phyloP scores from a whole-genome alignment of 2,888 invertebrate species.

The Belgica antarctica region DNA sequence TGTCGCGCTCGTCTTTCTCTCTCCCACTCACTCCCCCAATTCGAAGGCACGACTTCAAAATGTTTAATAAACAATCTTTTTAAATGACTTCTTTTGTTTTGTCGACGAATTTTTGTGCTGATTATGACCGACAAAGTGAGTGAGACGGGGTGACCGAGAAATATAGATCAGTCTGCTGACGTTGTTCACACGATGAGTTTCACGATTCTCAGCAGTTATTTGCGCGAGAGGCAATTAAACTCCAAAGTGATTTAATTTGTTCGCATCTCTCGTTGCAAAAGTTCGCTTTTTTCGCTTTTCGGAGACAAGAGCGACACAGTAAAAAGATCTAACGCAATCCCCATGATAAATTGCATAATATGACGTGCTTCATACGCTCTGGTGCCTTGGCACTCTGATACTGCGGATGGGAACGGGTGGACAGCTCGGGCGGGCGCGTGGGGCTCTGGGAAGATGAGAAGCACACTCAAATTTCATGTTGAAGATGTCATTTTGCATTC shows the following conservation, averaged over 20 bases:
- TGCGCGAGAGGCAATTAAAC: neutral
- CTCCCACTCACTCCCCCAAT: constrained; percentile 24
- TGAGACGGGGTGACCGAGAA: neutral
- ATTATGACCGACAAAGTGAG: constrained; percentile 1
- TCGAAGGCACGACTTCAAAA: constrained; percentile 37
- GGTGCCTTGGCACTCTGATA: neutral
- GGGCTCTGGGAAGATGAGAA: neutral
- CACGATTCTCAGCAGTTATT: constrained; percentile 1
- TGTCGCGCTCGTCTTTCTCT: neutral
- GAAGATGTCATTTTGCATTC: constrained; percentile 18
- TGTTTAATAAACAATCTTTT: constrained; percentile 27
- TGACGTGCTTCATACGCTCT: constrained; percentile 29
- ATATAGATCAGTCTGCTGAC: constrained; percentile 8
- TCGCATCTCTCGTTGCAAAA: neutral
- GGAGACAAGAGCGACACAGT: no score
- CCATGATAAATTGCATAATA: constrained; percentile 43
- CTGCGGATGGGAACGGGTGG: neutral
- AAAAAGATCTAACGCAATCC: constrained; percentile 43
- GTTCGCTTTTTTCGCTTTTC: constrained; percentile 3
- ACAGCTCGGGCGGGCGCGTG: neutral
- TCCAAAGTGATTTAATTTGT: neutral
- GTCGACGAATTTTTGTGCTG: constrained; percentile 2
- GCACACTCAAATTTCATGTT: constrained; percentile 13
- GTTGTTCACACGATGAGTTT: neutral
- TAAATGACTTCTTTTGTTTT: neutral